A percentile compares a stretch with the other conserved stretches of the same genome.
Conservation (phyloP, 2,797 vertebrate genomes). For the Gila robusta region DNA sequence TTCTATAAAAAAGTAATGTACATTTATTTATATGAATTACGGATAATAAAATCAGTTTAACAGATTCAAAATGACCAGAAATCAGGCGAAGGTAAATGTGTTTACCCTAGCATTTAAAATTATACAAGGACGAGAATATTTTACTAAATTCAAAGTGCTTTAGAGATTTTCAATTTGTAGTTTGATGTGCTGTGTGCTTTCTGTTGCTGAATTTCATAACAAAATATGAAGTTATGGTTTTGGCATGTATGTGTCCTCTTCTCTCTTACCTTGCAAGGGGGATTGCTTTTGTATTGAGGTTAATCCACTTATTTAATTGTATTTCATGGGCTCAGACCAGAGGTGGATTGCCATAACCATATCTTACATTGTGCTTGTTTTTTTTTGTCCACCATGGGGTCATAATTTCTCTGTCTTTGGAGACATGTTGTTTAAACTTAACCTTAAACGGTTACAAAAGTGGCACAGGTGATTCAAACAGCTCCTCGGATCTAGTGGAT, state of each 20-base stretch:
- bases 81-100: background rate
- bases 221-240: background rate
- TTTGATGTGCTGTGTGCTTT: background rate
- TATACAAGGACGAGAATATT: background rate
- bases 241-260: constrained; percentile 32
- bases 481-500: constrained; percentile 30
- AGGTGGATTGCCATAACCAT: constrained; percentile 71
- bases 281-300: constrained; percentile 81
- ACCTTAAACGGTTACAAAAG: background rate
- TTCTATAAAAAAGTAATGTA: background rate
- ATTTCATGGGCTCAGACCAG: constrained; percentile 78
- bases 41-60: background rate
- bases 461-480: background rate
- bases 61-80: background rate
- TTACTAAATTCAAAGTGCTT: background rate
- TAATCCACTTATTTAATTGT: constrained; percentile 85
- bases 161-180: background rate
- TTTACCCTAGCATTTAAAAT: background rate
- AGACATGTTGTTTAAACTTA: constrained; percentile 22
- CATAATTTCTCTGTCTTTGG: constrained; percentile 39
- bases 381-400: background rate
- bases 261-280: constrained; percentile 59
- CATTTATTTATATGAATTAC: background rate
- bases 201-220: background rate
- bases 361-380: constrained; percentile 54